Percentiles rank a stretch among this genome's conserved stretches.
Conservation (phyloP, 53 echinoderm and acorn worm species). For the Henricia sp. region DNA sequence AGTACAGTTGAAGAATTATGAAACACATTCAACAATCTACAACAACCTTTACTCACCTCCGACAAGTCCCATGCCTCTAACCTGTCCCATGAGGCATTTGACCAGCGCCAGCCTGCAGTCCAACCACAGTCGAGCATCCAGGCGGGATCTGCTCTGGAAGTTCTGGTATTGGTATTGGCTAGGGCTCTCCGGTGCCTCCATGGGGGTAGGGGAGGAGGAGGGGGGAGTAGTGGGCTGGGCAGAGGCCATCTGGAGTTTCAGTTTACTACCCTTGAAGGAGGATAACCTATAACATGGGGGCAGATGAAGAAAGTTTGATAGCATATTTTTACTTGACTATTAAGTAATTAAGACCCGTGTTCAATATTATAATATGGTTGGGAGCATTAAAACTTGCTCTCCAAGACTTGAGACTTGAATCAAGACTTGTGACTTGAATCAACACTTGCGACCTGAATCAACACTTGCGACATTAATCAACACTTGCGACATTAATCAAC, state of each 20-base stretch:
- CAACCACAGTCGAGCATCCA: conserved; percentile 93
- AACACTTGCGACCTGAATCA: too few species aligned
- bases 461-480: too few species aligned
- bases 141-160: conserved; percentile 91
- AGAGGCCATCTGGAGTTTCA: conserved; percentile 36
- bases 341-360: too few species aligned
- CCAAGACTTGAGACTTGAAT: too few species aligned
- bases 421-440: too few species aligned
- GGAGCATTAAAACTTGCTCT: too few species aligned
- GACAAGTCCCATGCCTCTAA: conserved; percentile 85
- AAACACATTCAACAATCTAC: too few species aligned
- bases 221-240: conserved; percentile 13
- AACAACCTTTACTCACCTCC: conserved; percentile 55
- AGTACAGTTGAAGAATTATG: too few species aligned
- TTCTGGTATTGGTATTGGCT: conserved; percentile 95
- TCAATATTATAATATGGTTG: too few species aligned
- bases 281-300: conserved; percentile 72
- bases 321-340: too few species aligned
- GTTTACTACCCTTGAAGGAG: conserved; percentile 88
- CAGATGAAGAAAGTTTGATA: background rate
- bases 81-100: conserved; percentile 84
- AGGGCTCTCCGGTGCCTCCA: conserved; percentile 54
- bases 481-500: too few species aligned
- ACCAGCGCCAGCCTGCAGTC: conserved; percentile 88
- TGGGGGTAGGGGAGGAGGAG: conserved; percentile 31